Conservation (phyloP, 1,140 invertebrate genomes). For the Phymastichus coffea region DNA sequence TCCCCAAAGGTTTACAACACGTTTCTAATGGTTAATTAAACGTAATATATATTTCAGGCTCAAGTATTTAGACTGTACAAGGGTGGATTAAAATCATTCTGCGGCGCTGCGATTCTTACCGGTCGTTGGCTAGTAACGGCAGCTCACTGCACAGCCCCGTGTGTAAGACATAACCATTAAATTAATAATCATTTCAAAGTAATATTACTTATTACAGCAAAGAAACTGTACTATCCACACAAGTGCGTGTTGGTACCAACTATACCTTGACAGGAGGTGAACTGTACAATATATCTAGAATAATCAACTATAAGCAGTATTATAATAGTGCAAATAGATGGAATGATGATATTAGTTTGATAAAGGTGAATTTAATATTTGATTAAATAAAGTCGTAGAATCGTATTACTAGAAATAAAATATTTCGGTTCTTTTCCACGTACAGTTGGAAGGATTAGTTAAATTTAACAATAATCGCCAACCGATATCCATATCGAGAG, state of each 20-base stretch:
- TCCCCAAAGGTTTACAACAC: neutral
- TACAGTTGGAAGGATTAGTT: neutral
- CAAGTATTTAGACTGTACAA: neutral
- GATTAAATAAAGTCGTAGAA: no score
- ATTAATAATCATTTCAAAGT: no score
- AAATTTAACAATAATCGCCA: constrained; percentile 1
- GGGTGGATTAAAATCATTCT: neutral
- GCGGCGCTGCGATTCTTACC: constrained; percentile 3
- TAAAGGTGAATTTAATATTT: constrained; percentile 2
- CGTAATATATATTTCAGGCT: neutral
- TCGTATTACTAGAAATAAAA: no score
- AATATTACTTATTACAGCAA: no score
- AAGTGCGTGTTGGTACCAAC: no score
- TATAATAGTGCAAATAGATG: neutral
- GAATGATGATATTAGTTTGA: constrained; percentile 7
- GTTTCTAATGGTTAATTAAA: neutral
- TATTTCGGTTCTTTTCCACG: no score
- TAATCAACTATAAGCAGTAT: no score
- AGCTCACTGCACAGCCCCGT: constrained; percentile 13
- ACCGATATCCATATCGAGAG: neutral
- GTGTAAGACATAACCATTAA: no score
- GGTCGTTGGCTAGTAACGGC: constrained; percentile 10
- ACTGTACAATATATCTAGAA: no score
- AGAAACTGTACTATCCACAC: no score
- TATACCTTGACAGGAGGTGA: no score